Evolutionary conservation across 2,113 vertebrate genomes (phyloP).

Genomic region (Phodopus roborovskii): DNA sequence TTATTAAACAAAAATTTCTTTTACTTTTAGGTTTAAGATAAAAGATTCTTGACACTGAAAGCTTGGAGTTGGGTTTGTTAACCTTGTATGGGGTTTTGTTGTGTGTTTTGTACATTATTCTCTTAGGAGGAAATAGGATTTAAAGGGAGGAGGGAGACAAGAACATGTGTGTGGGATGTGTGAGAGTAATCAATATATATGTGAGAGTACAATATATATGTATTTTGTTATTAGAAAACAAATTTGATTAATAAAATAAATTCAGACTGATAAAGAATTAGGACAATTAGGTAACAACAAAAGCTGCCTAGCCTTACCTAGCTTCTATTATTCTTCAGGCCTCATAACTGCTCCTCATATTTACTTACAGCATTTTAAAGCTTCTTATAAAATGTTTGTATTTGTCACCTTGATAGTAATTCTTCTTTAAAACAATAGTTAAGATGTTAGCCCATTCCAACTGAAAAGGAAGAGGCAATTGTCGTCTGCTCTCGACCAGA

Average conservation of each 20-base stretch:
- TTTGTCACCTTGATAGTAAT: not conserved
- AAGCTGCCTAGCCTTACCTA: not conserved
- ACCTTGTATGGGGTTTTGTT: not conserved
- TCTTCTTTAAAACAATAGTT: not conserved
- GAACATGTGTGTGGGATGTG: not conserved
- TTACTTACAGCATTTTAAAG: not conserved
- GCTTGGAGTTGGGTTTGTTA: not conserved
- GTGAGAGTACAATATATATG: not conserved
- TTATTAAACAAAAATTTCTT: not conserved
- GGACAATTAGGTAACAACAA: not conserved
- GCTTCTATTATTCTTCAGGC: not conserved
- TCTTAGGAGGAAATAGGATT: not conserved
- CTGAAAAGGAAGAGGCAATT: not conserved
- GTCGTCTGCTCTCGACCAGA: not conserved
- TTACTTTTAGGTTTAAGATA: slow-evolving; percentile 7
- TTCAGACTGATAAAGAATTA: not conserved
- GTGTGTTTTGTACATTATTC: not conserved
- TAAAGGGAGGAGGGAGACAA: not conserved
- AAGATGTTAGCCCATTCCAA: not conserved
- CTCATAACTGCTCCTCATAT: not conserved
- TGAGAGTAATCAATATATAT: not conserved
- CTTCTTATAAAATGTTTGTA: not conserved
- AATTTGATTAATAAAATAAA: not conserved
- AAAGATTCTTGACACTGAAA: slow-evolving; percentile 6
- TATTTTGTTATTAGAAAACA: not conserved